Percentiles rank a stretch among this genome's conserved stretches.
Conservation (phyloP, 2,888 invertebrate species). For the Cetonia aurata region DNA sequence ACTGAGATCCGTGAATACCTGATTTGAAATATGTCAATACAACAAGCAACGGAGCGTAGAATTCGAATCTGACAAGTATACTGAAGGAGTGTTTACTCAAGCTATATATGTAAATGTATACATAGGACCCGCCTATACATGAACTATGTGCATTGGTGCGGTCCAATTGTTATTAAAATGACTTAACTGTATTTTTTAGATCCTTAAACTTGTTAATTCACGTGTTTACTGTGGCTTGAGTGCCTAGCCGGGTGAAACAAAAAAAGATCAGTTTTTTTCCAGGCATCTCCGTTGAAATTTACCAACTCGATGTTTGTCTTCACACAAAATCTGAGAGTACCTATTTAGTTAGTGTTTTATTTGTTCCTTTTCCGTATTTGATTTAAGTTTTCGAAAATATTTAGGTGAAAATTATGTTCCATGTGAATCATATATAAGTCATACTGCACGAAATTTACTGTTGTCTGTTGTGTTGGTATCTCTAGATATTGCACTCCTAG, state of each 20-base stretch:
- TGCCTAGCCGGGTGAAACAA: constrained; percentile 29
- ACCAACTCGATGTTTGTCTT: constrained; percentile 13
- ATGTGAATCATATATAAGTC: no score
- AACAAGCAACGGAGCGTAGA: constrained; percentile 11
- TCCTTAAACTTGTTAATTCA: constrained; percentile 33
- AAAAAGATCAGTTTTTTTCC: constrained; percentile 19
- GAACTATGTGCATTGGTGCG: constrained; percentile 23
- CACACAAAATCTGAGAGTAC: constrained; percentile 31
- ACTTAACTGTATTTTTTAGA: constrained; percentile 33
- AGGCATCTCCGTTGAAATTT: neutral
- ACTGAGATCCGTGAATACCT: no score
- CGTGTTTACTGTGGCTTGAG: constrained; percentile 25
- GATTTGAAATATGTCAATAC: constrained; percentile 29
- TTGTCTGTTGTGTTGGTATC: no score
- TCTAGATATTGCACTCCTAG: no score
- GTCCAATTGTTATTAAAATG: constrained; percentile 37
- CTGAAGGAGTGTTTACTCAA: constrained; percentile 35
- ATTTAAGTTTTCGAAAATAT: neutral
- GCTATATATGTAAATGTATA: constrained; percentile 16
- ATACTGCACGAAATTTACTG: no score
- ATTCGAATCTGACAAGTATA: constrained; percentile 32
- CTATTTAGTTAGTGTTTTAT: constrained; percentile 9
- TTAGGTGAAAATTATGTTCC: no score
- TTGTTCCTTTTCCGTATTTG: neutral
- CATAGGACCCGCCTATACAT: neutral